Evolutionary conservation across 1,140 invertebrate species (phyloP).

Genomic region (Aphaenogaster floridana): DNA sequence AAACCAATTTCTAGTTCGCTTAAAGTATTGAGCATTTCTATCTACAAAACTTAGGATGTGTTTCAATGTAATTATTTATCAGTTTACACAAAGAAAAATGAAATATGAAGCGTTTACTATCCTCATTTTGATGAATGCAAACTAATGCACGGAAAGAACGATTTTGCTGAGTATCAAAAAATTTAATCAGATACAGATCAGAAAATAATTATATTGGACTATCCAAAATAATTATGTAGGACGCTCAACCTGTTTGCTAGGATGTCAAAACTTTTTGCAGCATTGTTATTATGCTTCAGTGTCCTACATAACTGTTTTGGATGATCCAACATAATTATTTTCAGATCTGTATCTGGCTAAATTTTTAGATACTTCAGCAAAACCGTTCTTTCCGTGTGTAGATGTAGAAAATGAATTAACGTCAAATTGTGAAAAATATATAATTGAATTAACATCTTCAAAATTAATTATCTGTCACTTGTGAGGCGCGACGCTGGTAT

Average conservation of each 20-base stretch:
- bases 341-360: too few relatives aligned
- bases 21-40: background rate
- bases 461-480: conserved; percentile 9
- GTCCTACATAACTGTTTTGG: too few relatives aligned
- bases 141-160: too few relatives aligned
- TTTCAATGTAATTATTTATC: background rate
- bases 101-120: background rate
- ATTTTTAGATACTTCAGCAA: too few relatives aligned
- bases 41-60: background rate
- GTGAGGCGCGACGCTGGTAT: background rate
- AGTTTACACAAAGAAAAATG: background rate
- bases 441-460: conserved; percentile 26
- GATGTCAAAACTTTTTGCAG: too few relatives aligned
- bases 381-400: background rate
- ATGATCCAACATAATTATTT: too few relatives aligned
- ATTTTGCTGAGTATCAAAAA: too few relatives aligned
- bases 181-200: too few relatives aligned
- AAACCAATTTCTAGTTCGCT: background rate
- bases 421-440: background rate
- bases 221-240: too few relatives aligned
- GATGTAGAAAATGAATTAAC: conserved; percentile 7
- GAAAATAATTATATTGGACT: too few relatives aligned
- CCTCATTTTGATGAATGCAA: background rate
- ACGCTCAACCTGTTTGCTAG: too few relatives aligned
- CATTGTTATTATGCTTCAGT: too few relatives aligned